Evolutionary conservation across 2,888 invertebrate genomes (phyloP).

Genomic region (Caradrina clavipalpis): DNA sequence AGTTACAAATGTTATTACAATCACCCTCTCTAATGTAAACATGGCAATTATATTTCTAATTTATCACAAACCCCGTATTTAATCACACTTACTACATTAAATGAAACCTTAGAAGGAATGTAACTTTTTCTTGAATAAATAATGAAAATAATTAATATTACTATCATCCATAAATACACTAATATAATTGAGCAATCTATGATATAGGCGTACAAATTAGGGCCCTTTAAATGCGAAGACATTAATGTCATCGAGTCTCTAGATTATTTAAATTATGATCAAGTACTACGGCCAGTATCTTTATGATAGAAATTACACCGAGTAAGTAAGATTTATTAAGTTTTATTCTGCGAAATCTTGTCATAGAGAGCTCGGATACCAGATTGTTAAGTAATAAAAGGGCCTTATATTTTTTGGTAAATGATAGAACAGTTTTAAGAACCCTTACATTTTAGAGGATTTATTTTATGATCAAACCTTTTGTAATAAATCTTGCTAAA

Average conservation of each 20-base stretch:
- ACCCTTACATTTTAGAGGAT: not conserved
- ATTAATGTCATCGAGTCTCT: not conserved
- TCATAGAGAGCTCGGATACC: constrained; percentile 20
- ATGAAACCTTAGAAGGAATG: constrained; percentile 56
- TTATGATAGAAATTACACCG: constrained; percentile 1
- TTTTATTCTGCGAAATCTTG: not conserved
- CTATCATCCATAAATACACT: constrained; percentile 10
- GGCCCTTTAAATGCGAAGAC: not conserved
- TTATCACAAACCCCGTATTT: constrained; percentile 57
- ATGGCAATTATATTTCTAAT: constrained; percentile 38
- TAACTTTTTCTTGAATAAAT: constrained; percentile 41
- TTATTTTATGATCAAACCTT: not conserved
- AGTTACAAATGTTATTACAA: constrained; percentile 38
- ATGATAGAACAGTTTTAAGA: not conserved
- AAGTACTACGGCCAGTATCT: not conserved
- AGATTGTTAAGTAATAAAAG: not conserved
- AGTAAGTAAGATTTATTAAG: not conserved
- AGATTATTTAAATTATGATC: not conserved
- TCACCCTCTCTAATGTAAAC: constrained; percentile 36
- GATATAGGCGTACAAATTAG: constrained; percentile 17
- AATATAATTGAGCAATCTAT: constrained; percentile 61
- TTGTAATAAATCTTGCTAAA: not conserved
- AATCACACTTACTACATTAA: constrained; percentile 33
- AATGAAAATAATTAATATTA: constrained; percentile 20
- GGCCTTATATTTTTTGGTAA: not conserved